Base-by-base conservation (phyloP, 2,797 vertebrate genomes). In the Paguma larvata region DNA sequence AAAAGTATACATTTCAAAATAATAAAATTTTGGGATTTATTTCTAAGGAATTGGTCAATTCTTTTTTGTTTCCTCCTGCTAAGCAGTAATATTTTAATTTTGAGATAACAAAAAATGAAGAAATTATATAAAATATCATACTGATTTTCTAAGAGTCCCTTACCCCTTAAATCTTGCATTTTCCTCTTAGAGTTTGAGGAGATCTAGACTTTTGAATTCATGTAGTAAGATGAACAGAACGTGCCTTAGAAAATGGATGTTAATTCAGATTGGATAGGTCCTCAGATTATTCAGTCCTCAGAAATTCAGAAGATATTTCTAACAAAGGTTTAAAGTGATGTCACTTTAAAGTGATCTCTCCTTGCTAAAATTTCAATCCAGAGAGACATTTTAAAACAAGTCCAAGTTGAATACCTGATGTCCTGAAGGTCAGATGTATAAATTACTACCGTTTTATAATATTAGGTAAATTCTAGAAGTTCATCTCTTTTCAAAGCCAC, bases 11-110 rank as follows among this genome's bases (percentile, higher is more conserved):
- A 63, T n/a, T 59, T 63, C 70, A 18, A 82, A 85, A 79, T 82
- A 70, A 34, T 70, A 77, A 83, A 86, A 51, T 77, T 44, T 63
- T 5, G 16, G 3, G 15, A 13, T 68, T 85, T 56, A 56, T 89
- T 87, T 72, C 14, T 77, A 78, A 94, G 12, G 13, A 23, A 73
- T 44, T 32, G 78, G 13, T 15, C 7, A 72, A 15, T 84, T 92
- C n/a, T 34, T 77, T 90, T 77, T 87, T 72, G 11, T 79, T 92
- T 34, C 77, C 12, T 19, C 6, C 6, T 51, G 11, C 7, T 67
- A 83, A 68, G 48, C 84, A 27, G 91, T n/a, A 12, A 41, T 79
- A 72, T 70, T 89, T 95, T 8, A 91, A 34, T 94, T 96, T 87
- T 87, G 21, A 75, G 15, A n/a, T 34, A 92, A 63, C 15, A 67